These are phyloP conservation scores for Ceyx melanurus DNA, from an alignment of 2,113 vertebrate species.

Conservation along the genomic window DNA sequence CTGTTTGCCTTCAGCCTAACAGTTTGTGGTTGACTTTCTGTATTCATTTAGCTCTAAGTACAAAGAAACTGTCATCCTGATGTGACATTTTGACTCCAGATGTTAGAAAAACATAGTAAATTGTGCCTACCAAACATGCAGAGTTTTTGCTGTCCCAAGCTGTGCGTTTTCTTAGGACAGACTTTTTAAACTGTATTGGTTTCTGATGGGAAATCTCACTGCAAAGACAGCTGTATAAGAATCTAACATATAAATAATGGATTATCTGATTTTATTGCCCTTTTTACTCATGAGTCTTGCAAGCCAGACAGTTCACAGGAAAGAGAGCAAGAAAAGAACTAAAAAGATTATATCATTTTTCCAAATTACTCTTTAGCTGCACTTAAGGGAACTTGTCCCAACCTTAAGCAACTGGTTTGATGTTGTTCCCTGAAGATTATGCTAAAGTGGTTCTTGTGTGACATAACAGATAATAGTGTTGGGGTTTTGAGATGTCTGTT, in stretches of 20 bases:
- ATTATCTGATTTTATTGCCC: neutral
- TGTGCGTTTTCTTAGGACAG: neutral
- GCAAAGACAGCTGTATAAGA: neutral
- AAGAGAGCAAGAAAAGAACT: neutral
- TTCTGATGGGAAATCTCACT: neutral
- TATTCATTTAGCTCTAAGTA: conserved; percentile 6
- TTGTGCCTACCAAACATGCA: neutral
- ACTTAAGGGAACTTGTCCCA: neutral
- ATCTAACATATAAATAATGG: neutral
- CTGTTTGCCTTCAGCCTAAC: conserved; percentile 18
- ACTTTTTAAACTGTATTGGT: neutral
- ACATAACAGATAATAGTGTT: conserved; percentile 27
- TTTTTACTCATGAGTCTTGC: neutral
- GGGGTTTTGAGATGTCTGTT: conserved; percentile 27
- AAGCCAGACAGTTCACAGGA: neutral
- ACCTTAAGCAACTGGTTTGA: conserved; percentile 3
- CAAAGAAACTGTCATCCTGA: conserved; percentile 1
- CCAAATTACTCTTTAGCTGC: neutral
- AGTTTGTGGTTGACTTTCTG: neutral
- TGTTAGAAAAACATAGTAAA: conserved; percentile 5
- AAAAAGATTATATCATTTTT: neutral
- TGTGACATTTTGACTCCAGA: conserved; percentile 29
- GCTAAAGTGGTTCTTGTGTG: neutral
- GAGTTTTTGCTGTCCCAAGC: neutral
- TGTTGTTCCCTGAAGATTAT: conserved; percentile 2